These are phyloP conservation scores for Panonychus citri DNA, from an alignment of 1,140 invertebrate genomes.

Conservation along the genomic window DNA sequence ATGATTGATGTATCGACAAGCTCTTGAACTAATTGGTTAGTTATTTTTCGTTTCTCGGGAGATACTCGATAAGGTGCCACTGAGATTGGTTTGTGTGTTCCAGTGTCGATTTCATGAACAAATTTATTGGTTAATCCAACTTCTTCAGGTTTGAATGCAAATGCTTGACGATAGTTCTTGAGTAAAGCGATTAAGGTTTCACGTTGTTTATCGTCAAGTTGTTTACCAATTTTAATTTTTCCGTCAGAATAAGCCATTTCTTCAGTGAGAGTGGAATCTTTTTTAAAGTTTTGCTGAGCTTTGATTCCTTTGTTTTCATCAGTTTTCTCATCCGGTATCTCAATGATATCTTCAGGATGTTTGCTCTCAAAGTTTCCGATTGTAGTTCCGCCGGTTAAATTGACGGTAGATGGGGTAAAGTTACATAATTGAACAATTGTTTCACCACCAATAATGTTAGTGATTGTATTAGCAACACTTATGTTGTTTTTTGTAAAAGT, in stretches of 20 bases:
- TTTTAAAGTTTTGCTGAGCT: neutral
- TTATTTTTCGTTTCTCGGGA: neutral
- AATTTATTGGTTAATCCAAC: neutral
- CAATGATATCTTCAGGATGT: too few relatives aligned
- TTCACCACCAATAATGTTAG: too few relatives aligned
- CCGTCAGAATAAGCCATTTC: neutral
- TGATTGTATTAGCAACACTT: too few relatives aligned
- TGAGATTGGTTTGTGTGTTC: neutral
- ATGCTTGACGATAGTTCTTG: neutral
- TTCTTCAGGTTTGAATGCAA: neutral
- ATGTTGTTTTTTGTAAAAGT: too few relatives aligned
- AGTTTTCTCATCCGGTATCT: too few relatives aligned
- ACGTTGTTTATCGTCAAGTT: neutral
- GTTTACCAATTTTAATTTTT: neutral
- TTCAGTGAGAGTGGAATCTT: neutral
- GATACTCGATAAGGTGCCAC: neutral
- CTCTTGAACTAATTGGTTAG: slow-evolving; percentile 13
- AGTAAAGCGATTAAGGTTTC: neutral
- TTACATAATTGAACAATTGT: too few relatives aligned
- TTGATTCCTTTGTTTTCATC: too few relatives aligned
- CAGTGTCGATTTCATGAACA: neutral
- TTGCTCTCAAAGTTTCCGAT: too few relatives aligned
- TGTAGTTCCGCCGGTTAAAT: too few relatives aligned
- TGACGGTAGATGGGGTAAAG: too few relatives aligned
- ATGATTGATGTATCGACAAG: too few relatives aligned